Evolutionary conservation across 2,888 invertebrate genomes (phyloP).

Genomic region (Eudemis profundana): DNA sequence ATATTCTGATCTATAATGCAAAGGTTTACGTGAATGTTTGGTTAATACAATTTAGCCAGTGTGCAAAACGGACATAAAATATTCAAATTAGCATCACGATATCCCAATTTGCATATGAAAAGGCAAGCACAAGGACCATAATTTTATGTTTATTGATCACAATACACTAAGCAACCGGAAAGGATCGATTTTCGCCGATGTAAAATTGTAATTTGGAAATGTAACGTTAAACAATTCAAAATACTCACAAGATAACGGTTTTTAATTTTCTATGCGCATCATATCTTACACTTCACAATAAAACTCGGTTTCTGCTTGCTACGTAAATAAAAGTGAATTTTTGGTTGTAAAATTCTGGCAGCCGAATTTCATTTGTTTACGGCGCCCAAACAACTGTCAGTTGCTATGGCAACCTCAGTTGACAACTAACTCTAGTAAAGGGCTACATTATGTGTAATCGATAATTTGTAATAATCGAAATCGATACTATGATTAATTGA

Average conservation of each 20-base stretch:
- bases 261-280: conserved; percentile 61
- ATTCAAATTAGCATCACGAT: conserved; percentile 62
- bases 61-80: conserved; percentile 53
- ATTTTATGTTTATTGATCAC: conserved; percentile 74
- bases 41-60: conserved; percentile 49
- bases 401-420: conserved; percentile 68
- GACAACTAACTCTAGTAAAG: conserved; percentile 73
- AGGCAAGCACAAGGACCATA: conserved; percentile 64
- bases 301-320: conserved; percentile 50
- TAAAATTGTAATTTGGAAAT: conserved; percentile 43
- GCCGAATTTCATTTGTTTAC: conserved; percentile 81
- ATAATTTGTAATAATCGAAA: conserved; percentile 51
- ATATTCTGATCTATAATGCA: conserved; percentile 38
- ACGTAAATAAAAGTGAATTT: conserved; percentile 56
- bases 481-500: conserved; percentile 41
- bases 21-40: conserved; percentile 33
- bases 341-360: conserved; percentile 63
- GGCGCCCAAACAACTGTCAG: conserved; percentile 70
- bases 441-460: conserved; percentile 63
- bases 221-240: conserved; percentile 21
- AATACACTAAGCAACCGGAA: conserved; percentile 67
- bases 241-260: conserved; percentile 60
- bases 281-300: conserved; percentile 51
- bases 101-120: conserved; percentile 71
- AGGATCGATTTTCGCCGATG: conserved; percentile 54